Base-by-base conservation (phyloP, 2,113 vertebrate species). In the Morone chrysops region DNA sequence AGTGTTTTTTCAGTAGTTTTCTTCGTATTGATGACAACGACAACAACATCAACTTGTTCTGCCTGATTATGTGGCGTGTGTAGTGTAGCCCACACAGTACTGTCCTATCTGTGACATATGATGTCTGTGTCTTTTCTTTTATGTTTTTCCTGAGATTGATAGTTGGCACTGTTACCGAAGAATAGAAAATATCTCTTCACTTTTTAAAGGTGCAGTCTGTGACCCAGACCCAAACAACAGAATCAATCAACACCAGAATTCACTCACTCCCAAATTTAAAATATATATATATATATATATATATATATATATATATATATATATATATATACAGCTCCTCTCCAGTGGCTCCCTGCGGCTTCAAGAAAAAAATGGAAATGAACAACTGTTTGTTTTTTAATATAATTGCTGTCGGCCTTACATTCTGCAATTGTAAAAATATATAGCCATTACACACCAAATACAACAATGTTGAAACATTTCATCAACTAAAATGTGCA, bases 1-100 rank as follows among this genome's bases (percentile, higher is more conserved):
- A 8, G 65, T 63, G 71, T 73, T 65, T 53, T 47, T 68, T 74
- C 38, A 54, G 0, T 57, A 48, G 18, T 72, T 73, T 83, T 56
- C 20, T 83, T 56, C 20, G 51, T 53, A 22, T 61, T 72, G 18
- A 72, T 31, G 10, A 83, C 40, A 61, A 80, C 3, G 31, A 43
- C 57, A 83, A 73, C 66, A 61, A 75, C 69, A 70, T 79, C 41
- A 83, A 74, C 50, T 48, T 75, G 59, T 53, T 70, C 4, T 36
- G 43, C 56, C 17, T 22, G 66, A 70, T 87, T 10, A 51, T 3
- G 50, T 56, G 9, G 48, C 45, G 25, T 13, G 8, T n/a, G 40
- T 4, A 3, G 3, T 53, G 7, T 7, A 31, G 60, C 13, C 36
- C 16, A 18, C 66, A 53, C n/a, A 18, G 22, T 8, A 9, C 43